Conservation (phyloP, 2,113 vertebrate genomes). For the Romanogobio albipinnatus region DNA sequence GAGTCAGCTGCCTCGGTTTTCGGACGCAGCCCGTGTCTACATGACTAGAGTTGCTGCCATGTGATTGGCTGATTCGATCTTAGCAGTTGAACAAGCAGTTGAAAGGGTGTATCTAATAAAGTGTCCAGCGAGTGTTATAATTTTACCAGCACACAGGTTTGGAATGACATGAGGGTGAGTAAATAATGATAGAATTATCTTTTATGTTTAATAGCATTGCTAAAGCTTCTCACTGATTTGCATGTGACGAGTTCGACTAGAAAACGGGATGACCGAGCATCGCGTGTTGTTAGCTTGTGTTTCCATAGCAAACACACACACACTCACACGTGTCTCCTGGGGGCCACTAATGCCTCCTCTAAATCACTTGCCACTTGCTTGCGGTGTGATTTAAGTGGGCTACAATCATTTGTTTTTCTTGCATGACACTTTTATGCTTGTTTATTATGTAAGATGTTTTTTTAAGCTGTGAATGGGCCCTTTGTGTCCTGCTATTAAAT, state of each 20-base stretch:
- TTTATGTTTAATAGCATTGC: background rate
- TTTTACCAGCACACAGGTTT: background rate
- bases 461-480: background rate
- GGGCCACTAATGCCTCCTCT: background rate
- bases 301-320: conserved; percentile 25
- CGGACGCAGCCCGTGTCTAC: too few species aligned
- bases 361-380: conserved; percentile 9
- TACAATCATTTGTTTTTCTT: conserved; percentile 15
- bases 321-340: background rate
- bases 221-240: background rate
- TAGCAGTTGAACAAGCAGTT: too few species aligned
- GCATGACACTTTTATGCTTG: conserved; percentile 29
- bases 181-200: background rate
- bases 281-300: conserved; percentile 41
- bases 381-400: background rate
- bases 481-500: conserved; percentile 4
- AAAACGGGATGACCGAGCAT: background rate
- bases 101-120: too few species aligned
- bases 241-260: background rate
- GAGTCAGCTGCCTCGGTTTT: too few species aligned
- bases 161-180: background rate
- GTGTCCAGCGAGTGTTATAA: too few species aligned
- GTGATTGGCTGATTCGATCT: too few species aligned
- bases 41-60: too few species aligned
- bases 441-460: conserved; percentile 25